These are phyloP conservation scores for Lutjanus campechanus DNA, from an alignment of 2,797 vertebrate species.

Conservation along the genomic window DNA sequence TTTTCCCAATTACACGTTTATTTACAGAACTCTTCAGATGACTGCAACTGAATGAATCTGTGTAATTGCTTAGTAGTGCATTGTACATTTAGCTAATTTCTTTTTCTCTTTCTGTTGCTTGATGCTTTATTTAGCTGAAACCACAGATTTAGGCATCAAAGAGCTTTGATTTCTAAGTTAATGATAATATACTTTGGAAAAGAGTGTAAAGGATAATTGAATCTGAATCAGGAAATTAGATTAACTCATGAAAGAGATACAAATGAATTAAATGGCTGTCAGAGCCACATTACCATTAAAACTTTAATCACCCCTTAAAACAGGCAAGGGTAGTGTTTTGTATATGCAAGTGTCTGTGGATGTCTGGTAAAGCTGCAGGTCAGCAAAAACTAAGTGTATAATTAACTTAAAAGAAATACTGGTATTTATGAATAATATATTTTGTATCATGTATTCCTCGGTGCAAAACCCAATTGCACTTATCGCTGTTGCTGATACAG, in stretches of 20 bases:
- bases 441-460: slow-evolving; percentile 13
- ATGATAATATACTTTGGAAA: neutral
- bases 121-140: neutral
- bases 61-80: neutral
- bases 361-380: slow-evolving; percentile 47
- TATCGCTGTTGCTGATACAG: slow-evolving; percentile 27
- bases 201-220: neutral
- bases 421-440: slow-evolving; percentile 44
- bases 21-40: neutral
- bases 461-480: slow-evolving; percentile 18
- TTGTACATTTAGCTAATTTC: neutral
- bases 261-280: slow-evolving; percentile 19
- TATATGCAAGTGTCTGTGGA: slow-evolving; percentile 17
- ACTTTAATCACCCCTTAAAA: slow-evolving; percentile 42
- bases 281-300: slow-evolving; percentile 35
- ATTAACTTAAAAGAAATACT: slow-evolving; percentile 47
- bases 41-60: neutral
- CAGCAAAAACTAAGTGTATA: slow-evolving; percentile 19
- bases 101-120: neutral
- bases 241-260: slow-evolving; percentile 2
- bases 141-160: neutral
- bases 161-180: neutral
- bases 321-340: slow-evolving; percentile 41
- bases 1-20: neutral
- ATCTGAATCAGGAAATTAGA: neutral